Evolutionary conservation across 2,888 invertebrate genomes (phyloP).

Genomic region (Hyposoter didymator): DNA sequence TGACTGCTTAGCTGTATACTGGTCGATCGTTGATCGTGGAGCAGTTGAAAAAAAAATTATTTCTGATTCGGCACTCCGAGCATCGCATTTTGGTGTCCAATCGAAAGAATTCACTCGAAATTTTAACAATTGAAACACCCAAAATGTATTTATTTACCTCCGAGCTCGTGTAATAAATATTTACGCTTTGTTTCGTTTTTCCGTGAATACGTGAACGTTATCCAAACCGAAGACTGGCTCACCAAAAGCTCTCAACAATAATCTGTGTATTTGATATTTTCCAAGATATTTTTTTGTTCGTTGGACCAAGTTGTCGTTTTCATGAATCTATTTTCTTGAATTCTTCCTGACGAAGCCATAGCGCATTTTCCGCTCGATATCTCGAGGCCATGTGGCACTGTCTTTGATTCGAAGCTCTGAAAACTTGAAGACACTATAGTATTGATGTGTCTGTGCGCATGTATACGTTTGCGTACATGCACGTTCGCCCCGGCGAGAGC

Average conservation of each 20-base stretch:
- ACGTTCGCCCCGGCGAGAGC: conserved; percentile 30
- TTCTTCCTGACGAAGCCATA: background rate
- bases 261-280: background rate
- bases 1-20: background rate
- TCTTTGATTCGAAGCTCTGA: background rate
- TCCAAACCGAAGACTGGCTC: background rate
- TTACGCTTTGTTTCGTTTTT: conserved; percentile 15
- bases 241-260: background rate
- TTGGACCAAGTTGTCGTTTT: background rate
- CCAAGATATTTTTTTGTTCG: background rate
- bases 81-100: background rate
- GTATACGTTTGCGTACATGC: background rate
- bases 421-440: background rate
- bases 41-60: background rate
- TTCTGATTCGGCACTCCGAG: background rate
- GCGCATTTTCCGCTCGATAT: background rate
- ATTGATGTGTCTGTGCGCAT: background rate
- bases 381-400: background rate
- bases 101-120: background rate
- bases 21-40: background rate
- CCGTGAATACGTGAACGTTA: background rate
- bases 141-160: background rate
- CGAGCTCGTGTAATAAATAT: background rate
- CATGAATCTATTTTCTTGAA: background rate
- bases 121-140: background rate